A percentile compares a stretch with the other conserved stretches of the same genome.
These are phyloP conservation scores for Lasius fuliginosus DNA, from an alignment of 2,888 invertebrate genomes.

Conservation along the genomic window DNA sequence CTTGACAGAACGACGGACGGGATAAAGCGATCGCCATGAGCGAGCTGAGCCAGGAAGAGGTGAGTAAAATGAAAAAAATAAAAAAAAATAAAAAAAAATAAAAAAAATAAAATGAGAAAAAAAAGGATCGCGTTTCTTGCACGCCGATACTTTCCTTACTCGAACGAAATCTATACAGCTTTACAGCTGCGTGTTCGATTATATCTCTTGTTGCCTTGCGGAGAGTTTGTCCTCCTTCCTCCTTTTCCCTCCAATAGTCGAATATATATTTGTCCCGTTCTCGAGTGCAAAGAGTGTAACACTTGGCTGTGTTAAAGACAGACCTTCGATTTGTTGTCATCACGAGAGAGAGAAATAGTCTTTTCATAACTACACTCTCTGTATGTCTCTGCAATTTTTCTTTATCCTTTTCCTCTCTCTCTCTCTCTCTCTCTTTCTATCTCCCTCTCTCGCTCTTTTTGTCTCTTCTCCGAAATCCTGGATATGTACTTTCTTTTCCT, in stretches of 20 bases:
- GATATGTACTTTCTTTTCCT: neutral
- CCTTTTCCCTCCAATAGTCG: constrained; percentile 21
- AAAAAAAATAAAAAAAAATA: neutral
- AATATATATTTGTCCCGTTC: neutral
- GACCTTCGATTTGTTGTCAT: constrained; percentile 35
- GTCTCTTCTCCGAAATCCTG: neutral
- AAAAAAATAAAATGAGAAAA: neutral
- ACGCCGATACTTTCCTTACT: too few species aligned
- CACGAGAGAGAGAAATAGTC: neutral
- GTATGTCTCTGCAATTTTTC: neutral
- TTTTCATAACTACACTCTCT: neutral
- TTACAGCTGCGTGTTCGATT: neutral
- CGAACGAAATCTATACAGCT: neutral
- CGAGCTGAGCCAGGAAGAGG: constrained; percentile 96
- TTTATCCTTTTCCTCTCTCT: neutral
- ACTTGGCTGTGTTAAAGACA: neutral
- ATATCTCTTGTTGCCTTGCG: neutral
- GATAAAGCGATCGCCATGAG: constrained; percentile 88
- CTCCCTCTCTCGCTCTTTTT: neutral
- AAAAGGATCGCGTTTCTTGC: neutral
- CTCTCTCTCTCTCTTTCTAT: neutral
- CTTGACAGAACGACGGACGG: constrained; percentile 12
- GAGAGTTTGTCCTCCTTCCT: neutral
- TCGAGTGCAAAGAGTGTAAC: constrained; percentile 18
- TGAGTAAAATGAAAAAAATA: constrained; percentile 87